phyloP scores from a whole-genome alignment of 2,888 invertebrate genomes.

The Ramazzottius varieornatus region DNA sequence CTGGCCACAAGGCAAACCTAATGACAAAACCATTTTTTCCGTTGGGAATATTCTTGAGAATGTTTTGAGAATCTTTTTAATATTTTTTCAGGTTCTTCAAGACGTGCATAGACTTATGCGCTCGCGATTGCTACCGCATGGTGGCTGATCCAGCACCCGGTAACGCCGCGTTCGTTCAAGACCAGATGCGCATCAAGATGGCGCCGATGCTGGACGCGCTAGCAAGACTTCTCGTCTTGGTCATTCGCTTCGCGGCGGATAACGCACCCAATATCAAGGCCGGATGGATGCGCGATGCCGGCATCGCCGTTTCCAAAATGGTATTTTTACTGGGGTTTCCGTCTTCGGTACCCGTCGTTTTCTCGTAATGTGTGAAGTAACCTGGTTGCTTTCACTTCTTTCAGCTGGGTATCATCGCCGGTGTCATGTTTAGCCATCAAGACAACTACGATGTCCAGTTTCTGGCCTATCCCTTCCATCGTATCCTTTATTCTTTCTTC shows the following conservation, averaged over 20 bases:
- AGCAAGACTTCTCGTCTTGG: background rate
- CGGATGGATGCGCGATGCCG: background rate
- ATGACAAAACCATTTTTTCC: background rate
- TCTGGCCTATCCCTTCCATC: slow-evolving; percentile 88
- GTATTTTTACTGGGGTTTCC: no score
- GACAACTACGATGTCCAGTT: slow-evolving; percentile 66
- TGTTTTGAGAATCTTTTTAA: slow-evolving; percentile 28
- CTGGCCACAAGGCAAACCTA: background rate
- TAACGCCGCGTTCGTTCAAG: background rate
- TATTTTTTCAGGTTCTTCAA: slow-evolving; percentile 86
- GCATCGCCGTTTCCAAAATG: no score
- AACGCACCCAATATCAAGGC: background rate
- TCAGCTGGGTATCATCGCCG: slow-evolving; percentile 76
- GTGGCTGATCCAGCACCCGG: slow-evolving; percentile 33
- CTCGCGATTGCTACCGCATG: slow-evolving; percentile 67
- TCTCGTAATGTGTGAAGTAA: no score
- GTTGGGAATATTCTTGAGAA: slow-evolving; percentile 4
- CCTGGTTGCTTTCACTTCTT: no score
- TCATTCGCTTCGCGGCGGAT: background rate
- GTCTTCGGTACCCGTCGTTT: no score
- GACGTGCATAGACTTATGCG: slow-evolving; percentile 79
- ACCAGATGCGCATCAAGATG: slow-evolving; percentile 2
- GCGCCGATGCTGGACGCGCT: slow-evolving; percentile 1
- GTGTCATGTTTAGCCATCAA: slow-evolving; percentile 80
- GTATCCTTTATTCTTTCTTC: slow-evolving; percentile 21